phyloP scores from a whole-genome alignment of 2,797 vertebrate genomes.

The Pteronotus mesoamericanus region DNA sequence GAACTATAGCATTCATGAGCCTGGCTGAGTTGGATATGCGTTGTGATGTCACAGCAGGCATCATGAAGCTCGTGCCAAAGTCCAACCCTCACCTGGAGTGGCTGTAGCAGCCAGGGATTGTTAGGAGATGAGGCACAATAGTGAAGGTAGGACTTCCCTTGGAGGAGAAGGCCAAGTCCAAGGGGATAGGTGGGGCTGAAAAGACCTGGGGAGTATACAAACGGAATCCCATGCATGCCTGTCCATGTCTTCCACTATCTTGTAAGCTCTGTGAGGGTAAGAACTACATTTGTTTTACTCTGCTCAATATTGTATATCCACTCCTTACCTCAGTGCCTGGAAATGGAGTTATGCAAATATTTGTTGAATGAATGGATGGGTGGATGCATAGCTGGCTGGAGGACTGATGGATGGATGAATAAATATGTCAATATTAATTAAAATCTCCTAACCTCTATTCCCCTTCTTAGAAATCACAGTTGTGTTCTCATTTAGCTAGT shows the following conservation, averaged over 20 bases:
- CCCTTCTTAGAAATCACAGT: not conserved
- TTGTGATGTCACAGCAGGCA: not conserved
- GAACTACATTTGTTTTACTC: not conserved
- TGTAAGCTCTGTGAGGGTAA: not conserved
- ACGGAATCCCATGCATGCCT: not conserved
- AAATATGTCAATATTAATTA: not conserved
- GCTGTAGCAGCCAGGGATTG: not conserved
- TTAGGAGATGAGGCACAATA: not conserved
- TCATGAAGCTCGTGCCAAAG: not conserved
- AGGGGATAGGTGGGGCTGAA: not conserved
- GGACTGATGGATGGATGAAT: not conserved
- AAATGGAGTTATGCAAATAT: not conserved
- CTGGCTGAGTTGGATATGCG: not conserved
- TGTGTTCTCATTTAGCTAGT: not conserved
- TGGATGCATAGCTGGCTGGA: not conserved
- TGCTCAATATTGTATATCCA: not conserved
- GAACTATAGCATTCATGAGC: not conserved
- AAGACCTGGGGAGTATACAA: not conserved
- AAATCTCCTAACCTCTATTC: not conserved
- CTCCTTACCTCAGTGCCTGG: not conserved
- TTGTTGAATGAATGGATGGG: not conserved
- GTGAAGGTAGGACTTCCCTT: not conserved
- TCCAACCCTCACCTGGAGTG: not conserved
- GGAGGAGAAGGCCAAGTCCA: not conserved
- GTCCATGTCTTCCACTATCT: not conserved